Percentiles rank a stretch among this genome's conserved stretches.
phyloP scores from a whole-genome alignment of 2,113 vertebrate species.

The Sprattus sprattus region DNA sequence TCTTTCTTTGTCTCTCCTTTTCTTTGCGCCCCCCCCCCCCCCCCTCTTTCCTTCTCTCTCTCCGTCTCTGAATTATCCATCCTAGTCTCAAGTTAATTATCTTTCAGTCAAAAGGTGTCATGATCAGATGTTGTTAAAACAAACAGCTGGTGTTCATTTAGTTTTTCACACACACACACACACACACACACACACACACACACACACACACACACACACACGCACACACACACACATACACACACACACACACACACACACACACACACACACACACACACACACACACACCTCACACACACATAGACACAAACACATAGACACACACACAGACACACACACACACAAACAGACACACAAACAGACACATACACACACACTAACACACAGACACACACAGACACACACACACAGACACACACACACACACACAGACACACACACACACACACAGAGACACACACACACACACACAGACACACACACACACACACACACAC shows the following conservation, averaged over 20 bases:
- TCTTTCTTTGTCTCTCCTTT: neutral
- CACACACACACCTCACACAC: neutral
- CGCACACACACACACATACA: neutral
- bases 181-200: neutral
- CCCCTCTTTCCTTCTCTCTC: neutral
- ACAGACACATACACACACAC: neutral
- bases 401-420: neutral
- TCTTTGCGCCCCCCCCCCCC: neutral
- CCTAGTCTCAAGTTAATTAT: neutral
- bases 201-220: neutral
- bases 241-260: neutral
- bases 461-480: neutral
- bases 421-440: too few relatives aligned
- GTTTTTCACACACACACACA: neutral
- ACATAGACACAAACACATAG: too few relatives aligned
- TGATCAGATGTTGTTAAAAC: neutral
- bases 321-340: neutral
- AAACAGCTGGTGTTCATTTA: conserved; percentile 1
- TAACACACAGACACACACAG: neutral
- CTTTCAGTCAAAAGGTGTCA: neutral
- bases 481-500: neutral
- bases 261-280: neutral
- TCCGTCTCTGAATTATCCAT: neutral
- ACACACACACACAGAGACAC: neutral
- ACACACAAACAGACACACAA: too few relatives aligned